Evolutionary conservation across 2,888 invertebrate genomes (phyloP), one percentile per base, ranked within the genome.

Genomic region (Smittia sp.): DNA sequence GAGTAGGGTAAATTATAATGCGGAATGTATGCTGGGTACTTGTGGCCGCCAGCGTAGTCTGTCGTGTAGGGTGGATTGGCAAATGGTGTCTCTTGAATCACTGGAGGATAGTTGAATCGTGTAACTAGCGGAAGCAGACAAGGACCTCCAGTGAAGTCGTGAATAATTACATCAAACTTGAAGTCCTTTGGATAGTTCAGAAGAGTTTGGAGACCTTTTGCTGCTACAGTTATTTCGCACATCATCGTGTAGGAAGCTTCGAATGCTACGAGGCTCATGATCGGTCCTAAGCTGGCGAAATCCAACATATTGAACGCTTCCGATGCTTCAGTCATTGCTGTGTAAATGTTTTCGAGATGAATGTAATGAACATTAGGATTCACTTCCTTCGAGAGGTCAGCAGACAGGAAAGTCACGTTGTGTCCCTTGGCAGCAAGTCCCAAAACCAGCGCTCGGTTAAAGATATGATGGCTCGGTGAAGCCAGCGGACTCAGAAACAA

Each of bases 81-180:
- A 46, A 77, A 77, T 0, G 78, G 76, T 66, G 76, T 75, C 6
- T 79, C 73, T 1, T 76, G 78, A 1, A 80, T 75, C 1, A 77
- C 74, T 1, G 78, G 78, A n/a, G 79, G 79, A 70, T 77, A 76
- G 4, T 77, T 76, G 70, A 80, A 81, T 69, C 78, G 77, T 39
- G 78, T 77, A 2, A 80, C 76, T 1, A 80, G 74, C 6, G 78
- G 79, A 52, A 77, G 75, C 1, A 79, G 66, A 74, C 79, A 79
- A 1, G 75, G 72, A 1, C 77, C 77, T 1, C 75, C 38, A 0
- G 77, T 77, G 27, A 78, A 73, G 69, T 80, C 80, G n/a, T 77
- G 75, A 1, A 80, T 74, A 13, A 80, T 77, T 4, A 78, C 54
- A 75, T 80, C 80, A 73, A 80, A 79, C 69, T 78, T 77, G 73